phyloP scores from a whole-genome alignment of 2,113 vertebrate genomes.

The Pandion haliaetus region DNA sequence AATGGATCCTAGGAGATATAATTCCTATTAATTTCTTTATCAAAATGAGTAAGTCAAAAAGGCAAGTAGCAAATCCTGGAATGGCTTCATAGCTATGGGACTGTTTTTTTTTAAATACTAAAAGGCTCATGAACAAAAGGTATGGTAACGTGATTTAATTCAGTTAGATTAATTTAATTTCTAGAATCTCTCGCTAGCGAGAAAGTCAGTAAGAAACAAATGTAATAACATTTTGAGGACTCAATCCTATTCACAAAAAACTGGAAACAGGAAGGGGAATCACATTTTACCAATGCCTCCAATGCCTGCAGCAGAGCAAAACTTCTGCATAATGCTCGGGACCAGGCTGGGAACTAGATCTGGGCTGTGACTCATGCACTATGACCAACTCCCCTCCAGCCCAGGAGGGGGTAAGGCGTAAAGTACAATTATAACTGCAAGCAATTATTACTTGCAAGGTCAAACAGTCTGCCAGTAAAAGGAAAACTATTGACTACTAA shows the following conservation, averaged over 20 bases:
- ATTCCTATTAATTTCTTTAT: neutral
- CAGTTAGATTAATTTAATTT: neutral
- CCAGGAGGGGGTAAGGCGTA: neutral
- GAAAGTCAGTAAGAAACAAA: neutral
- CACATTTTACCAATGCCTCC: neutral
- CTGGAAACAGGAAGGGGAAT: neutral
- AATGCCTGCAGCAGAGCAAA: neutral
- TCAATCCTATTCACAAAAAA: neutral
- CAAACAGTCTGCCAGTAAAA: neutral
- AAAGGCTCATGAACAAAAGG: neutral
- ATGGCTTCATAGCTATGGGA: neutral
- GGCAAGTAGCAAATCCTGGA: neutral
- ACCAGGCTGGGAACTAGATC: neutral
- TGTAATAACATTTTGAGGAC: neutral
- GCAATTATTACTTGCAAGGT: constrained; percentile 21
- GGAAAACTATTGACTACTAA: neutral
- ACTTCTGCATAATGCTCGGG: rapidly evolving
- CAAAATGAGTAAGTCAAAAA: neutral
- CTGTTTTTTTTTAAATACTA: neutral
- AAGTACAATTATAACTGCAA: neutral
- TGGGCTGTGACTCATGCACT: neutral
- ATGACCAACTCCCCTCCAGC: neutral
- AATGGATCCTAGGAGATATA: neutral
- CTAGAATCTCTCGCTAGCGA: neutral
- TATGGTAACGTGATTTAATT: neutral